Evolutionary conservation across 2,888 invertebrate species (phyloP).

Genomic region (Cryptocephalus primarius): DNA sequence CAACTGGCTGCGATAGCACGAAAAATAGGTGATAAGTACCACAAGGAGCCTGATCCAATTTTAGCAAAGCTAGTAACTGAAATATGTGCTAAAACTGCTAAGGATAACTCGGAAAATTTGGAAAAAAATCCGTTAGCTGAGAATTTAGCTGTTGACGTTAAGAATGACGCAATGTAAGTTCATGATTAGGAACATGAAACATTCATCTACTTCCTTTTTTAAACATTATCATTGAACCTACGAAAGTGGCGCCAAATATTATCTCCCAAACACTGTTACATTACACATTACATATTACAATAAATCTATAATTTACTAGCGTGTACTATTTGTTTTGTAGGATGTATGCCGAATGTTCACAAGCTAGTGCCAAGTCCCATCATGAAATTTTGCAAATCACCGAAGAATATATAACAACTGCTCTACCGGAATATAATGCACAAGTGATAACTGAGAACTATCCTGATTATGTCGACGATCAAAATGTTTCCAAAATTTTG

Average conservation of each 20-base stretch:
- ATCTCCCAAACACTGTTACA: too few relatives aligned
- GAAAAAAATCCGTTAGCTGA: conserved; percentile 2
- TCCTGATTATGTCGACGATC: conserved; percentile 12
- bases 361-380: conserved; percentile 4
- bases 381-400: conserved; percentile 4
- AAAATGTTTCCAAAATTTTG: conserved; percentile 4
- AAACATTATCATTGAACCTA: too few relatives aligned
- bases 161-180: conserved; percentile 4
- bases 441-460: conserved; percentile 9
- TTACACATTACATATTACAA: too few relatives aligned
- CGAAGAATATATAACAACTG: conserved; percentile 1
- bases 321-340: neutral
- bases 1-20: conserved; percentile 6
- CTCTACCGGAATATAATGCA: conserved; percentile 7
- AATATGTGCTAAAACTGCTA: conserved; percentile 10
- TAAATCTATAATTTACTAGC: too few relatives aligned
- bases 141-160: conserved; percentile 6
- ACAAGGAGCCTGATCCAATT: conserved; percentile 9
- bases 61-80: conserved; percentile 7
- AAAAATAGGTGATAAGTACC: conserved; percentile 6
- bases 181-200: too few relatives aligned
- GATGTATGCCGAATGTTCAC: conserved; percentile 7
- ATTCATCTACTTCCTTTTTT: too few relatives aligned
- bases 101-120: neutral
- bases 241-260: too few relatives aligned